Conservation (phyloP, 2,113 vertebrate species). For the Callipepla californica region DNA sequence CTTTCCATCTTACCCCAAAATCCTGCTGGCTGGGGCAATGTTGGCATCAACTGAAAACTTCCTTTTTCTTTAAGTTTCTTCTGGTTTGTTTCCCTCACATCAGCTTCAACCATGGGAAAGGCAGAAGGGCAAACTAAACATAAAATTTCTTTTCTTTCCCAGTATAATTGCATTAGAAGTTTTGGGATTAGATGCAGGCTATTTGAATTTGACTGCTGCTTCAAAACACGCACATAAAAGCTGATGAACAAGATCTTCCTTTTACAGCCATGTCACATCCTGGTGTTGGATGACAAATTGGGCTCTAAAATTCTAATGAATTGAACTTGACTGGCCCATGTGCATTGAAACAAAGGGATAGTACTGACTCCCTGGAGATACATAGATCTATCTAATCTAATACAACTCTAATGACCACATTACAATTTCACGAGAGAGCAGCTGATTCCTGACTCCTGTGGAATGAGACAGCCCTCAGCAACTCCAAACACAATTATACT, state of each 20-base stretch:
- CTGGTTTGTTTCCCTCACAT: background rate
- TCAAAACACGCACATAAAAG: constrained; percentile 38
- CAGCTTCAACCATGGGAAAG: background rate
- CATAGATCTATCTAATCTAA: constrained; percentile 37
- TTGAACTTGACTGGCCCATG: constrained; percentile 28
- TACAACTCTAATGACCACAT: constrained; percentile 9
- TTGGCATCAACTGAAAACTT: background rate
- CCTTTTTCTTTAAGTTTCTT: background rate
- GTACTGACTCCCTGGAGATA: background rate
- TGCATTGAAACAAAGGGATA: constrained; percentile 23
- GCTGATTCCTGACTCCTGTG: constrained; percentile 19
- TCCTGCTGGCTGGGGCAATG: background rate
- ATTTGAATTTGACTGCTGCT: constrained; percentile 27
- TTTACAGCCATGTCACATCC: constrained; percentile 31
- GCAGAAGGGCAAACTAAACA: constrained; percentile 19
- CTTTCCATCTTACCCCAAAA: background rate
- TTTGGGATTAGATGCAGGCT: constrained; percentile 8
- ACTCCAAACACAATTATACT: background rate
- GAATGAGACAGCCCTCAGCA: constrained; percentile 14
- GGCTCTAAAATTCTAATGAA: constrained; percentile 57
- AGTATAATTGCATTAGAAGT: constrained; percentile 12
- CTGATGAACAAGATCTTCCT: constrained; percentile 17
- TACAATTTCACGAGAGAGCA: constrained; percentile 12
- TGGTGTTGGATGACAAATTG: constrained; percentile 31
- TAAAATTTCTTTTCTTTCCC: background rate